Conservation (phyloP, 2,888 invertebrate species). For the Cheilosia vulpina region DNA sequence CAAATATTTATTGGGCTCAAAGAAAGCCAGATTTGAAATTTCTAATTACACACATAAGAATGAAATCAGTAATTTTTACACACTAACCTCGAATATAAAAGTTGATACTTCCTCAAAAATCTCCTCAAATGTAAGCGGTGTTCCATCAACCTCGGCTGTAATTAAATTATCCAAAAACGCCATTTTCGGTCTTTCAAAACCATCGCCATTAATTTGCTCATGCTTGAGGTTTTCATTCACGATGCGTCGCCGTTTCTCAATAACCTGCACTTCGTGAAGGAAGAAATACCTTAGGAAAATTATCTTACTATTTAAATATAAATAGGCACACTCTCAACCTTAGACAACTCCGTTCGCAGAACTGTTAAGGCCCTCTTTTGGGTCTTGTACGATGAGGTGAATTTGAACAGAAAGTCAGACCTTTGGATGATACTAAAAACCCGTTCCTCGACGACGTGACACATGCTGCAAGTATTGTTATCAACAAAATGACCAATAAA, state of each 20-base stretch:
- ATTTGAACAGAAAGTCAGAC: constrained; percentile 79
- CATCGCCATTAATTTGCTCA: not conserved
- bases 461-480: constrained; percentile 65
- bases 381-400: constrained; percentile 78
- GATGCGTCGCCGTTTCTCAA: constrained; percentile 73
- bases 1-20: too few species aligned
- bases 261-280: constrained; percentile 71
- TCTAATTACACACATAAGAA: not conserved
- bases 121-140: constrained; percentile 78
- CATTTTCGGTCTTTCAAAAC: constrained; percentile 6
- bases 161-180: constrained; percentile 74
- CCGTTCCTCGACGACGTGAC: constrained; percentile 79
- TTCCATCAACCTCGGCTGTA: constrained; percentile 79
- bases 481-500: not conserved
- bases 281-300: constrained; percentile 6
- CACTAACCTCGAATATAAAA: constrained; percentile 80
- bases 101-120: constrained; percentile 82
- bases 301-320: not conserved
- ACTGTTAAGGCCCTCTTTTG: constrained; percentile 77
- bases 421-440: constrained; percentile 80
- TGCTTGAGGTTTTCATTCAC: not conserved
- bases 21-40: too few species aligned
- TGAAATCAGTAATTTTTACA: not conserved
- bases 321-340: not conserved
- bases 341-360: constrained; percentile 68